Percentiles rank a stretch among this genome's conserved stretches.
Evolutionary conservation across 2,797 vertebrate species (phyloP).

Genomic region (Poeciliopsis gracilis): DNA sequence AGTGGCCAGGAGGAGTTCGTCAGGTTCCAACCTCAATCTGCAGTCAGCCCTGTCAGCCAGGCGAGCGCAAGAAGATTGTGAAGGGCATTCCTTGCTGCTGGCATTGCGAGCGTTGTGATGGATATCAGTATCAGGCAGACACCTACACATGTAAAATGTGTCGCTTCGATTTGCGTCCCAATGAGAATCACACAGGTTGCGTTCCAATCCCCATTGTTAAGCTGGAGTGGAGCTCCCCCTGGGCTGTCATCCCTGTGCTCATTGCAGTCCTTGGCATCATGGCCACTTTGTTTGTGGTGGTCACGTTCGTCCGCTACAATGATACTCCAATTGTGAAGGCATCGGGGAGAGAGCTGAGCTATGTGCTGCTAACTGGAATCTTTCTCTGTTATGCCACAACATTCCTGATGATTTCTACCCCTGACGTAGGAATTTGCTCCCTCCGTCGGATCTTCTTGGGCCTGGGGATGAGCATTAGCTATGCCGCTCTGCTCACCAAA

Average conservation of each 20-base stretch:
- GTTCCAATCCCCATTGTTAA: constrained; percentile 94
- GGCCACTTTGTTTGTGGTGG: constrained; percentile 93
- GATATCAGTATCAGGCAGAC: constrained; percentile 96
- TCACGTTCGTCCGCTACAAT: constrained; percentile 95
- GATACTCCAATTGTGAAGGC: constrained; percentile 98
- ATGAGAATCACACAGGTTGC: constrained; percentile 93
- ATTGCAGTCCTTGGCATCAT: constrained; percentile 92
- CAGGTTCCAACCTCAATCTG: constrained; percentile 94
- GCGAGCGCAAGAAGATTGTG: constrained; percentile 95
- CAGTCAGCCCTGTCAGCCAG: constrained; percentile 92
- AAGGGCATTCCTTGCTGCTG: constrained; percentile 98
- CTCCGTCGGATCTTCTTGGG: constrained; percentile 94
- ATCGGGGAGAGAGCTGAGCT: constrained; percentile 96
- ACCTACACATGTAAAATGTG: constrained; percentile 95
- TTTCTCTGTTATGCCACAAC: constrained; percentile 97
- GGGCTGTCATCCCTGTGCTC: constrained; percentile 94
- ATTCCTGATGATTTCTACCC: constrained; percentile 96
- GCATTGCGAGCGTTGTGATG: constrained; percentile 97
- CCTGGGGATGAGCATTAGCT: constrained; percentile 98
- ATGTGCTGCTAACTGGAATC: constrained; percentile 95
- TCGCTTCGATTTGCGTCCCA: constrained; percentile 92
- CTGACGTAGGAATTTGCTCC: constrained; percentile 91
- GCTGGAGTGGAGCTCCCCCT: constrained; percentile 96
- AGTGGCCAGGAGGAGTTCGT: constrained; percentile 88
- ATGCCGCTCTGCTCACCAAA: constrained; percentile 96